Conservation (phyloP, 2,888 invertebrate genomes). For the Liposcelis brunnea region DNA sequence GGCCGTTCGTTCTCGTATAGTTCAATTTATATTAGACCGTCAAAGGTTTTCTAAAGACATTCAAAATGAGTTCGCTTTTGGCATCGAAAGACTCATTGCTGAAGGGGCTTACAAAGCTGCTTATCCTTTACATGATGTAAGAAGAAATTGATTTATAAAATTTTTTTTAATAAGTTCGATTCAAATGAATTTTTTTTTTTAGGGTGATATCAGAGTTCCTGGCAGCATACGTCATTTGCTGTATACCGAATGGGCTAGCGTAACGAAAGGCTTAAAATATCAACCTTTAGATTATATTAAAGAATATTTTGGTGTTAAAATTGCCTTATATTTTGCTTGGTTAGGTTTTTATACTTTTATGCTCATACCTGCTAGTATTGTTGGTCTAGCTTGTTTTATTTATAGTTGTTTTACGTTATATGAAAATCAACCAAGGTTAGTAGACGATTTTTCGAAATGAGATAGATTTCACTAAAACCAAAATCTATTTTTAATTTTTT, state of each 20-base stretch:
- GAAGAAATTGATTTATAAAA: not conserved
- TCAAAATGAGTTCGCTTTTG: constrained; percentile 50
- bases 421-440: constrained; percentile 57
- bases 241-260: constrained; percentile 85
- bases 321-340: constrained; percentile 85
- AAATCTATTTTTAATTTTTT: constrained; percentile 2
- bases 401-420: constrained; percentile 72
- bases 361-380: constrained; percentile 69
- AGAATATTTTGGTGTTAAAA: constrained; percentile 83
- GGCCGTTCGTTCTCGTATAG: constrained; percentile 69
- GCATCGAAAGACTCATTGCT: constrained; percentile 8
- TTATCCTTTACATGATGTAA: constrained; percentile 3
- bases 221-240: constrained; percentile 39
- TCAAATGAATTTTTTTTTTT: constrained; percentile 5
- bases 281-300: constrained; percentile 81
- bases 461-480: not conserved
- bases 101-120: not conserved
- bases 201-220: constrained; percentile 13
- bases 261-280: constrained; percentile 74
- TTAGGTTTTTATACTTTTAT: constrained; percentile 83
- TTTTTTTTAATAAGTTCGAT: not conserved
- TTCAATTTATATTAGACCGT: constrained; percentile 80
- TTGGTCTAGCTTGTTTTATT: constrained; percentile 71
- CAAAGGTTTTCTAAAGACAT: constrained; percentile 54
- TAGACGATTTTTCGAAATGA: too few relatives aligned